A percentile compares a stretch with the other conserved stretches of the same genome.
phyloP scores from a whole-genome alignment of 2,888 invertebrate species.

The Cordilura impudica region DNA sequence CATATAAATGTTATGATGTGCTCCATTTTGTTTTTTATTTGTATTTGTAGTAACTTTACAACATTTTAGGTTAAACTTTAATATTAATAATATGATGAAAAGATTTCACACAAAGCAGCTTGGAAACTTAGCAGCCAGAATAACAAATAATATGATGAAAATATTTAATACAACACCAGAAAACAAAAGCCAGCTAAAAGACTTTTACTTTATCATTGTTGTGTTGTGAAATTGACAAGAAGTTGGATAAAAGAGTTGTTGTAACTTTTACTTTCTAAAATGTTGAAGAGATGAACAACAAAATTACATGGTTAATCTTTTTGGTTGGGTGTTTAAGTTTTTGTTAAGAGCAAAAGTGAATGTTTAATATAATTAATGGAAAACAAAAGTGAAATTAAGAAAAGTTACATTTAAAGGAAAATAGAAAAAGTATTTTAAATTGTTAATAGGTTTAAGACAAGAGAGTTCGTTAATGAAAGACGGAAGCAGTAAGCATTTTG shows the following conservation, averaged over 20 bases:
- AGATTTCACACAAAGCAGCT: background rate
- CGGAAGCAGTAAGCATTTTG: too few relatives aligned
- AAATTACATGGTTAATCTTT: constrained; percentile 37
- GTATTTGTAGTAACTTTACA: too few relatives aligned
- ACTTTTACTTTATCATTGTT: background rate
- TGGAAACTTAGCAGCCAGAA: too few relatives aligned
- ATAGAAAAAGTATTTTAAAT: too few relatives aligned
- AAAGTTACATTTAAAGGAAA: too few relatives aligned
- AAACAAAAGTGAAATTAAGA: background rate
- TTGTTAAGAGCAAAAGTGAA: background rate
- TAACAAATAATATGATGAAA: background rate
- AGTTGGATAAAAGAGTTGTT: background rate
- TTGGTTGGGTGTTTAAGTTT: too few relatives aligned
- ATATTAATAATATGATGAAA: too few relatives aligned
- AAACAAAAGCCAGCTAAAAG: too few relatives aligned
- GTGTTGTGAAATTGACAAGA: background rate
- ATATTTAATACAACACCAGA: background rate
- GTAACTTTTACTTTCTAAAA: constrained; percentile 35
- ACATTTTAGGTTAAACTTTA: background rate
- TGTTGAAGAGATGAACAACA: background rate
- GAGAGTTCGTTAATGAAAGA: too few relatives aligned
- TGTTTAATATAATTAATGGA: background rate
- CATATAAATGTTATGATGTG: background rate
- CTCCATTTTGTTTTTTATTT: too few relatives aligned
- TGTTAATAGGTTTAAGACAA: too few relatives aligned